These are phyloP conservation scores for Callipepla californica DNA, from an alignment of 2,113 vertebrate genomes.

Conservation along the genomic window DNA sequence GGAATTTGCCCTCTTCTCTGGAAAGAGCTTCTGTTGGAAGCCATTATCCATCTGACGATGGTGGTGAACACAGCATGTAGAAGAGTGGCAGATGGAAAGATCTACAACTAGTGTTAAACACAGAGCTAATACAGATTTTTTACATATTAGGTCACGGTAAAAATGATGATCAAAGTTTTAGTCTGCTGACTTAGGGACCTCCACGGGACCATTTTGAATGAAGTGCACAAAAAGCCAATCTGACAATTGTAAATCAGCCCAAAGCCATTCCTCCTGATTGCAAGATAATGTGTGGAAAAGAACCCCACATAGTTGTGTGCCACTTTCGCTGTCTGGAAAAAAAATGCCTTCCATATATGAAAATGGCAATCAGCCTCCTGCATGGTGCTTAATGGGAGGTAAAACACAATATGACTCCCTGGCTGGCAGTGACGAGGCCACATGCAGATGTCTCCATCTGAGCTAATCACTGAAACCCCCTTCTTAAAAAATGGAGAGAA, in stretches of 20 bases:
- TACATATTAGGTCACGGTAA: slow-evolving; percentile 38
- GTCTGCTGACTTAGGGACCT: slow-evolving; percentile 41
- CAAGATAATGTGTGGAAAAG: slow-evolving; percentile 27
- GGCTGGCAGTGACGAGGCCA: slow-evolving; percentile 54
- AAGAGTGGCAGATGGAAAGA: slow-evolving; percentile 10
- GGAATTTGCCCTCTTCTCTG: background rate
- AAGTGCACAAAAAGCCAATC: slow-evolving; percentile 39
- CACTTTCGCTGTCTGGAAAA: slow-evolving; percentile 28
- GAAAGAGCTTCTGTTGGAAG: background rate
- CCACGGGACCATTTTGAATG: slow-evolving; percentile 9
- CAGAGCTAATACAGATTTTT: background rate
- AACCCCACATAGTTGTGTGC: slow-evolving; percentile 4
- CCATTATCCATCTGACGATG: background rate
- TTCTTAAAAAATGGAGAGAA: slow-evolving; percentile 51
- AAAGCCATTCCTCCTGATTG: slow-evolving; percentile 50
- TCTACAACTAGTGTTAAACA: background rate
- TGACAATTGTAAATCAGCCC: slow-evolving; percentile 49
- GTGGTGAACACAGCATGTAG: background rate
- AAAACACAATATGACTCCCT: slow-evolving; percentile 63
- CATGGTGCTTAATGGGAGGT: slow-evolving; percentile 70
- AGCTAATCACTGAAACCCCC: slow-evolving; percentile 68
- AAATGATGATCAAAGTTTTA: background rate
- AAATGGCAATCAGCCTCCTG: slow-evolving; percentile 68
- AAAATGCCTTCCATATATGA: slow-evolving; percentile 50
- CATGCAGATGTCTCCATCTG: slow-evolving; percentile 64